Evolutionary conservation across 2,797 vertebrate species (phyloP), one percentile per base, ranked within the genome.

Genomic region (Lacerta bilineata): DNA sequence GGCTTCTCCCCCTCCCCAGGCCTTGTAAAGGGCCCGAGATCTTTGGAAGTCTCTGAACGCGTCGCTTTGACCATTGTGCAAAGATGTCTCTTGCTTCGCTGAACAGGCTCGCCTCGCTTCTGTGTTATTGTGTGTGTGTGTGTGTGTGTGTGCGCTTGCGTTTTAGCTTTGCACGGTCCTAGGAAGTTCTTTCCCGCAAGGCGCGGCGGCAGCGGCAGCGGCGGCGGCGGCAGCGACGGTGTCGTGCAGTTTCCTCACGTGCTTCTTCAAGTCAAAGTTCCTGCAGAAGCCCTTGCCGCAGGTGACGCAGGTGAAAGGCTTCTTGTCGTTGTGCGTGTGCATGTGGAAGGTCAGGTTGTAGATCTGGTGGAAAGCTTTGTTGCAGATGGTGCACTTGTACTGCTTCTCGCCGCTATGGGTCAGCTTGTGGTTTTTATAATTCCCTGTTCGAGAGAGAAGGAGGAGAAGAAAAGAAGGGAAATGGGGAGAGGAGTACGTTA

Each of bases 211-310:
- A 83, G 93, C 83, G 90, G 95, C 76, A 81, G 95, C 82, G 77
- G 95, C n/a, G 83, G 96, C 92, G 83, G 95, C 82, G 83, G 95
- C 43, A 87, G 96, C 91, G 90, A 95, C 94, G 90, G 96, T 97
- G 94, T 98, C 98, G 89, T 98, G 98, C 90, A 98, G 96, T 95
- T 98, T 98, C 91, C 98, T 96, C 94, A 98, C 97, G 85, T 98
- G 98, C 93, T 98, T 98, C 97, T 98, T 98, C 95, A 98, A 96
- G 92, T 98, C 98, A 98, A 98, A 98, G 98, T 98, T 98, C 96
- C 98, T 96, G 96, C 98, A 98, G 94, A 98, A 98, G 90, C 98
- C 98, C 95, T 98, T 98, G 90, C 98, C 98, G 94, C 98, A 98
- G 93, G 98, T 98, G 93, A 96, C 96, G 85, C 98, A 98, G 27